phyloP scores from a whole-genome alignment of 2,113 vertebrate species.

The Pteronura brasiliensis region DNA sequence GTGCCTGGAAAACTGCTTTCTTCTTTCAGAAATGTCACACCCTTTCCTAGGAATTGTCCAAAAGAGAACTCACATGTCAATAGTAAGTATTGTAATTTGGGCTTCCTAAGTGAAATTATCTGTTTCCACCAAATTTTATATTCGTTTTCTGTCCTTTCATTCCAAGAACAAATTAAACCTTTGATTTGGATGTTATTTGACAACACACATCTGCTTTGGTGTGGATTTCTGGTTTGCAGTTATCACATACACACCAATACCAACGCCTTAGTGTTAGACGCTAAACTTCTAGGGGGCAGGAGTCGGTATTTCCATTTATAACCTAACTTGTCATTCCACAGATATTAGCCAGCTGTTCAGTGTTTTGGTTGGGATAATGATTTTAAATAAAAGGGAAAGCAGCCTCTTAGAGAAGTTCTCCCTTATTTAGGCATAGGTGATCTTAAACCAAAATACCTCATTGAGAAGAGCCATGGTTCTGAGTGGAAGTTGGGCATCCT shows the following conservation, averaged over 20 bases:
- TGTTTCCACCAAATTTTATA: background rate
- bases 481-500: background rate
- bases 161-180: background rate
- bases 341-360: background rate
- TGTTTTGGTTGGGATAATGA: background rate
- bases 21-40: background rate
- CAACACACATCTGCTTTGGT: background rate
- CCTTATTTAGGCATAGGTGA: background rate
- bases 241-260: background rate
- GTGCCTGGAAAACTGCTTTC: background rate
- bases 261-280: background rate
- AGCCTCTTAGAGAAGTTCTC: background rate
- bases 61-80: background rate
- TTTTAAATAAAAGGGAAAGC: conserved; percentile 19
- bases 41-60: background rate
- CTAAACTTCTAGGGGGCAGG: background rate
- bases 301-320: background rate
- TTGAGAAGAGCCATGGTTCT: background rate
- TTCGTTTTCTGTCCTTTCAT: background rate
- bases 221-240: background rate
- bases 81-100: background rate
- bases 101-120: background rate
- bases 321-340: background rate
- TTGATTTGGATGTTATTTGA: background rate
- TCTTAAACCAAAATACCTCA: background rate